Percentiles rank a stretch among this genome's conserved stretches.
Evolutionary conservation across 2,113 vertebrate genomes (phyloP).

Genomic region (Pipra filicauda): DNA sequence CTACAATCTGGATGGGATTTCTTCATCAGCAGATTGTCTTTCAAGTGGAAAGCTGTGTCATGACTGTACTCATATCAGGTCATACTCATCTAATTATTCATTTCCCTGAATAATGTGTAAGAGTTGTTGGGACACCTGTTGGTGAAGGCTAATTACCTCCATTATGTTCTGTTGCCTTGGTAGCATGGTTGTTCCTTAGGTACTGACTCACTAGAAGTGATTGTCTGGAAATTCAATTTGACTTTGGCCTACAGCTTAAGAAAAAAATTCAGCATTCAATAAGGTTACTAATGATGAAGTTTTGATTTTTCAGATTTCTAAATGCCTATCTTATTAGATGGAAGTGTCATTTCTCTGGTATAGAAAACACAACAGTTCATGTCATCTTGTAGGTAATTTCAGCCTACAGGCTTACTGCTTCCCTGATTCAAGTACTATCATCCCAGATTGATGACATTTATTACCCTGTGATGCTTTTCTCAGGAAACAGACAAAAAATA

Average conservation of each 20-base stretch:
- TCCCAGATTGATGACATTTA: not conserved
- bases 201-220: not conserved
- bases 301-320: not conserved
- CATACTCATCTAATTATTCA: not conserved
- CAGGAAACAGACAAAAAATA: not conserved
- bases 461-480: not conserved
- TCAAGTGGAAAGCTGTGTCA: not conserved
- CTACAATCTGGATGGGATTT: not conserved
- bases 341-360: not conserved
- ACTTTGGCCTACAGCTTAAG: not conserved
- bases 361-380: not conserved
- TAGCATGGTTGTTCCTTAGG: not conserved
- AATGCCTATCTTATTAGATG: not conserved
- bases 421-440: not conserved
- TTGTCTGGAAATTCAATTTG: constrained; percentile 1
- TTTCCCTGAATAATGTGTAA: not conserved
- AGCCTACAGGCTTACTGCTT: not conserved
- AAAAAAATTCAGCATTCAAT: not conserved
- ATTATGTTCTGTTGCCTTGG: not conserved
- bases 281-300: not conserved
- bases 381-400: not conserved
- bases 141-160: not conserved
- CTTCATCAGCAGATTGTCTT: not conserved
- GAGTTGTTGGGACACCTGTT: not conserved
- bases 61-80: not conserved